phyloP scores from a whole-genome alignment of 2,113 vertebrate species.

The Pollimyrus isidori region DNA sequence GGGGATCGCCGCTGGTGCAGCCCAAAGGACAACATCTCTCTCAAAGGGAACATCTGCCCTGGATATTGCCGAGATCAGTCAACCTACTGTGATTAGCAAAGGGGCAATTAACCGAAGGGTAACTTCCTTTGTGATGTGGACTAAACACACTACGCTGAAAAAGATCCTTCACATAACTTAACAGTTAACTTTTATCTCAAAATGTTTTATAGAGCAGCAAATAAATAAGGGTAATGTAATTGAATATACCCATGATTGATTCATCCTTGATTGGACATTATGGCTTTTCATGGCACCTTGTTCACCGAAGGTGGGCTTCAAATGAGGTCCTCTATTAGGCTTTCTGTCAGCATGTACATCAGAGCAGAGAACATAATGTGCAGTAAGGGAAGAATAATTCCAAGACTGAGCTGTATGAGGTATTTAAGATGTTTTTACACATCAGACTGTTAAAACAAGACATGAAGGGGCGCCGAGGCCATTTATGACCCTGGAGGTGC shows the following conservation, averaged over 20 bases:
- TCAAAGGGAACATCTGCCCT: background rate
- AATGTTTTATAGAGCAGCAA: background rate
- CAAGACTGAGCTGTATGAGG: background rate
- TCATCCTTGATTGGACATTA: background rate
- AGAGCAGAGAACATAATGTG: background rate
- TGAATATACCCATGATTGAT: background rate
- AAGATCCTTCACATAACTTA: background rate
- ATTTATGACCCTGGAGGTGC: background rate
- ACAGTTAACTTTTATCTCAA: background rate
- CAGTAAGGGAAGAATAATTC: background rate
- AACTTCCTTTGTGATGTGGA: background rate
- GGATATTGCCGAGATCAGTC: background rate
- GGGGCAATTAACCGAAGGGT: background rate
- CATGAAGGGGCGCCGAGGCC: background rate
- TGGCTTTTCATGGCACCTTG: background rate
- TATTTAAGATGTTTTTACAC: constrained; percentile 8
- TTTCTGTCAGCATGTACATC: background rate
- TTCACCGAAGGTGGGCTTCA: background rate
- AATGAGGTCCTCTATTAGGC: background rate
- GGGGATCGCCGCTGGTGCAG: background rate
- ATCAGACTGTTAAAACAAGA: constrained; percentile 6
- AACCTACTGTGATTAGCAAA: background rate
- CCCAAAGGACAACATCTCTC: background rate
- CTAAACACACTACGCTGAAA: background rate
- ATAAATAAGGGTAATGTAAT: background rate